A percentile compares a stretch with the other conserved stretches of the same genome.
These are phyloP conservation scores for Eunapius fragilis DNA, from an alignment of 37 sponge, comb jelly and placozoan species.

Conservation along the genomic window DNA sequence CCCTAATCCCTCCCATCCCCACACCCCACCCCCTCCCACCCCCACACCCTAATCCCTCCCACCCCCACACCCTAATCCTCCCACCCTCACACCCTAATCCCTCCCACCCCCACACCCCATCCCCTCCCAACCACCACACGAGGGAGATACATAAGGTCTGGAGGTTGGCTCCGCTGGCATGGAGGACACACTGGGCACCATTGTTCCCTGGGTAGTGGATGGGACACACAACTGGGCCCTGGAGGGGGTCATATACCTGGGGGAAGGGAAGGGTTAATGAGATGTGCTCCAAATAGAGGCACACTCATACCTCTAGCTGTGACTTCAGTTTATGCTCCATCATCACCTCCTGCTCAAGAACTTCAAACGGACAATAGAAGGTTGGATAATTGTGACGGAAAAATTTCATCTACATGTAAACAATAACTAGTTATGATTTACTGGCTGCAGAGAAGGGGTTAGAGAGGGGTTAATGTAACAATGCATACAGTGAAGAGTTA, in stretches of 20 bases:
- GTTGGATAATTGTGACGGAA: background rate
- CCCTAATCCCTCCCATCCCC: too few relatives aligned
- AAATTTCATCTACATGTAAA: background rate
- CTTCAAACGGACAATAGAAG: background rate
- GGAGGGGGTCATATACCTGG: slow-evolving; percentile 8
- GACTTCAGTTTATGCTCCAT: background rate
- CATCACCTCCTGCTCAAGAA: background rate
- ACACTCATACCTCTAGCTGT: background rate
- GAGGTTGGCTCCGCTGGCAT: slow-evolving; percentile 40
- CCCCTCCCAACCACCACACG: background rate
- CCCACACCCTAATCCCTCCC: too few relatives aligned
- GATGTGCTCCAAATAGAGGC: background rate
- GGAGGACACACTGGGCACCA: background rate
- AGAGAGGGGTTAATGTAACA: too few relatives aligned
- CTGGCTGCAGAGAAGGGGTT: too few relatives aligned
- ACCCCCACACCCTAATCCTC: too few relatives aligned
- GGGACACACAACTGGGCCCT: background rate
- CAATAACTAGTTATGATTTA: too few relatives aligned
- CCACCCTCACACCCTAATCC: background rate
- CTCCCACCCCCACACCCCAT: background rate
- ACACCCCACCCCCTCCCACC: too few relatives aligned
- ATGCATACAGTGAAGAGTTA: too few relatives aligned
- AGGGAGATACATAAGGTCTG: slow-evolving; percentile 27
- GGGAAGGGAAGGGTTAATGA: background rate
- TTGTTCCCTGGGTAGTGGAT: background rate